Conservation (phyloP, 2,113 vertebrate species). For the Mohoua ochrocephala region DNA sequence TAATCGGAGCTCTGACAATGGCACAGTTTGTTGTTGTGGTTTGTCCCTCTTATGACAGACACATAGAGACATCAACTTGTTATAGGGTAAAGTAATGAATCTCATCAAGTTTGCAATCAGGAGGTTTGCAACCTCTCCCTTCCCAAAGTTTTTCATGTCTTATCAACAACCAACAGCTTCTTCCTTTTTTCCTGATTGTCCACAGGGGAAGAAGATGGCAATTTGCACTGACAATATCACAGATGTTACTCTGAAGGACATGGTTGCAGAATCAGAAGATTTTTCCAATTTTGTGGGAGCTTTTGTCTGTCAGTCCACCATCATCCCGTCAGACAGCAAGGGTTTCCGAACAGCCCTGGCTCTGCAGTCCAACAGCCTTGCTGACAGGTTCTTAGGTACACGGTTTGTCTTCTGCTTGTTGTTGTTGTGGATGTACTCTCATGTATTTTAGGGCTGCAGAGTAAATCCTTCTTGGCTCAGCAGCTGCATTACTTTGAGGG, state of each 20-base stretch:
- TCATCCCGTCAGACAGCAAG: conserved; percentile 92
- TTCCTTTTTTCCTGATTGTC: background rate
- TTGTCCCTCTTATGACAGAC: background rate
- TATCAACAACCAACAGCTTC: background rate
- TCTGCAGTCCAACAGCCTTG: conserved; percentile 93
- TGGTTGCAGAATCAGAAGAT: conserved; percentile 81
- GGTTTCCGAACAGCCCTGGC: conserved; percentile 90
- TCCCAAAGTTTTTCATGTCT: background rate
- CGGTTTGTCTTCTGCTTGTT: background rate
- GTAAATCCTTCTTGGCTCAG: background rate
- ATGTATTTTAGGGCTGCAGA: background rate
- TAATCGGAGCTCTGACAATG: background rate
- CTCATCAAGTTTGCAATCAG: background rate
- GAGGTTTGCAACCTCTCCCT: background rate
- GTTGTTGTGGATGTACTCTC: background rate
- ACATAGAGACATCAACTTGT: background rate
- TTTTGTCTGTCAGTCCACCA: conserved; percentile 94
- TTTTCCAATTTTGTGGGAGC: conserved; percentile 79
- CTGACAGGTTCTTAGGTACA: conserved; percentile 88
- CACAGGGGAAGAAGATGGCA: conserved; percentile 82
- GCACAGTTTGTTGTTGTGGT: background rate
- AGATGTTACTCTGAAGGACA: conserved; percentile 82
- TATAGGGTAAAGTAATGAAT: background rate
- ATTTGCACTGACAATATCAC: conserved; percentile 93
- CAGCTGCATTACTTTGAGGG: background rate